Conservation (phyloP, 2,797 vertebrate genomes). For the Emydoidea blandingii region DNA sequence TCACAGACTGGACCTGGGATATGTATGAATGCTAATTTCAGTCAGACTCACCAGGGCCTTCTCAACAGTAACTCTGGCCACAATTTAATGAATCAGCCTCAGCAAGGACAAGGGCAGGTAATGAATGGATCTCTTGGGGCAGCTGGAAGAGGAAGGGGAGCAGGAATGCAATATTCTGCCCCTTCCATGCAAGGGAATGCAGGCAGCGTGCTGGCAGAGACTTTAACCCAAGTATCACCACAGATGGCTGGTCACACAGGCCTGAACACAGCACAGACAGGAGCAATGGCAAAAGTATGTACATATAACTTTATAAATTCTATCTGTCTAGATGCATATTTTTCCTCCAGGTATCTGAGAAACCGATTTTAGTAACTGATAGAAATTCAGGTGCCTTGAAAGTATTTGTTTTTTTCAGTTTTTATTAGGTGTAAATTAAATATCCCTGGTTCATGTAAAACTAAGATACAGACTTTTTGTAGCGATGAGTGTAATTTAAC, state of each 20-base stretch:
- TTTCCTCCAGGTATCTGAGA: not conserved
- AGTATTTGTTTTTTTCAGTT: not conserved
- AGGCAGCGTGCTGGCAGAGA: conserved; percentile 93
- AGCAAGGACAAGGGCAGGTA: conserved; percentile 91
- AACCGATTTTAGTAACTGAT: not conserved
- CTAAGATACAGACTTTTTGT: not conserved
- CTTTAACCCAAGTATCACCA: conserved; percentile 91
- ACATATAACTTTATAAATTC: not conserved
- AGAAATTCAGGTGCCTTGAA: not conserved
- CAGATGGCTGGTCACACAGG: conserved; percentile 89
- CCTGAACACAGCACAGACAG: conserved; percentile 90
- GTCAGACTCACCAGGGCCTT: conserved; percentile 89
- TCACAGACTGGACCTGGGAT: conserved; percentile 88
- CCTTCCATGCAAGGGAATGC: conserved; percentile 86
- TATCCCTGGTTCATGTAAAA: not conserved
- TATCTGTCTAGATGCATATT: not conserved
- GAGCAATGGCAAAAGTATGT: conserved; percentile 95
- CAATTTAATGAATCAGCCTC: conserved; percentile 89
- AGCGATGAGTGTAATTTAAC: not conserved
- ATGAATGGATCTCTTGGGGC: conserved; percentile 95
- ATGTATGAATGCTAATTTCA: conserved; percentile 92
- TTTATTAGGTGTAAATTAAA: not conserved
- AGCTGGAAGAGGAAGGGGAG: conserved; percentile 91
- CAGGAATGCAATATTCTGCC: conserved; percentile 90
- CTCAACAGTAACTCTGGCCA: conserved; percentile 93